A percentile compares a stretch with the other conserved stretches of the same genome.
phyloP scores from a whole-genome alignment of 1,140 invertebrate genomes.

The Diabrotica undecimpunctata region DNA sequence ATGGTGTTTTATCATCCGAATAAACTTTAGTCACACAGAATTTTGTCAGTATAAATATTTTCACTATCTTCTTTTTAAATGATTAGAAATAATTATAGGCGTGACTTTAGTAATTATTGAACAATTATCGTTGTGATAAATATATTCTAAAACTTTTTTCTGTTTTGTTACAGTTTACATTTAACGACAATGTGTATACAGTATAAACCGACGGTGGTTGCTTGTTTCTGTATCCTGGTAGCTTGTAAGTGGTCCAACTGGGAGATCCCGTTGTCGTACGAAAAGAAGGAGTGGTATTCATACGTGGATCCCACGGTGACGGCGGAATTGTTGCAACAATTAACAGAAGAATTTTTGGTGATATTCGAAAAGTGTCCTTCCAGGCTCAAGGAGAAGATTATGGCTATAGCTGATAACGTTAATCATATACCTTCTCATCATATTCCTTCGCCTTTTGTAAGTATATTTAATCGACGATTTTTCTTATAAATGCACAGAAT shows the following conservation, averaged over 20 bases:
- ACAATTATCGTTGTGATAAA: too few relatives aligned
- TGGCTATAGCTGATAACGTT: conserved; percentile 57
- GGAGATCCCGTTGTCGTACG: conserved; percentile 88
- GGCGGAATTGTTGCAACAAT: conserved; percentile 72
- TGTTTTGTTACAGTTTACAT: conserved; percentile 72
- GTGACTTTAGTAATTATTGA: too few relatives aligned
- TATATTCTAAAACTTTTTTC: too few relatives aligned
- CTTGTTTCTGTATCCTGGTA: conserved; percentile 95
- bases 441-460: conserved; percentile 53
- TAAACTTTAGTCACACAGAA: too few relatives aligned
- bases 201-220: conserved; percentile 91
- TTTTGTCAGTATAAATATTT: too few relatives aligned
- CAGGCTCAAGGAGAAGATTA: conserved; percentile 82
- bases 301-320: conserved; percentile 89
- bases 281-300: conserved; percentile 91
- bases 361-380: conserved; percentile 92
- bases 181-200: conserved; percentile 96
- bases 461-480: too few relatives aligned
- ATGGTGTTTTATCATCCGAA: too few relatives aligned
- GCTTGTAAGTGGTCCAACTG: conserved; percentile 96
- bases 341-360: conserved; percentile 80
- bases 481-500: too few relatives aligned
- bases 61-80: too few relatives aligned
- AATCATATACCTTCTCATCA: conserved; percentile 20
- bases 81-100: too few relatives aligned